Base-by-base conservation (phyloP, 2,888 invertebrate genomes). In the Nysson spinosus region DNA sequence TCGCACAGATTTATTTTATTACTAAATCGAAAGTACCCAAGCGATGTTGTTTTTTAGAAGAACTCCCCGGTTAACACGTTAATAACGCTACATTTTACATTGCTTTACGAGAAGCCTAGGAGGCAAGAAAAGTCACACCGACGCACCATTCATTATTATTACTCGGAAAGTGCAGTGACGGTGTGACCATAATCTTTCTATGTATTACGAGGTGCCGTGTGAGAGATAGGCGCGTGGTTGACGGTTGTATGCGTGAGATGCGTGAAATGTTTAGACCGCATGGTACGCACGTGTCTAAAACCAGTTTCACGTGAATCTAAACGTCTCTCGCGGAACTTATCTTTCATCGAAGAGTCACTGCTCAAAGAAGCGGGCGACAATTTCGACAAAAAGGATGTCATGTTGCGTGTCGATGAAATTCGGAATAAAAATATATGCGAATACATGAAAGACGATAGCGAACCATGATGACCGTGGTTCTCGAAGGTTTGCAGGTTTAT, bases 201-300 rank as follows among this genome's bases (percentile, higher is more conserved):
- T 14, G 39, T 28, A 32, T 6, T 24, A 40, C 24, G 43, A 34
- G 16, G 42, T 7, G n/a, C 47, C 11, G 1, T 17, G 35, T 52
- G 43, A 51, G 35, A 35, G 60, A 57, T 17, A 60, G 39, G 54
- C 74, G 68, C 58, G 73, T 72, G 70, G 64, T 70, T 54, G 51
- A 47, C 54, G 39, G n/a, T 28, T 34, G 64, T 44, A 71, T 47
- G 69, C 69, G 71, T 69, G 57, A 64, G 65, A 57, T 55, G 69
- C 69, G 71, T 72, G 71, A 62, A 62, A 72, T 62, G 57, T 65
- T 69, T 55, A 47, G 40, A 62, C 68, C 79, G 74, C 79, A 76
- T 77, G 78, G 71, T 61, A 70, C 75, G 65, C 78, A 78, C 79
- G 78, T 79, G 78, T 69, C 70, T 60, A 66, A 74, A 77, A 78